phyloP scores from a whole-genome alignment of 2,888 invertebrate genomes.

The Drosophila cracens region DNA sequence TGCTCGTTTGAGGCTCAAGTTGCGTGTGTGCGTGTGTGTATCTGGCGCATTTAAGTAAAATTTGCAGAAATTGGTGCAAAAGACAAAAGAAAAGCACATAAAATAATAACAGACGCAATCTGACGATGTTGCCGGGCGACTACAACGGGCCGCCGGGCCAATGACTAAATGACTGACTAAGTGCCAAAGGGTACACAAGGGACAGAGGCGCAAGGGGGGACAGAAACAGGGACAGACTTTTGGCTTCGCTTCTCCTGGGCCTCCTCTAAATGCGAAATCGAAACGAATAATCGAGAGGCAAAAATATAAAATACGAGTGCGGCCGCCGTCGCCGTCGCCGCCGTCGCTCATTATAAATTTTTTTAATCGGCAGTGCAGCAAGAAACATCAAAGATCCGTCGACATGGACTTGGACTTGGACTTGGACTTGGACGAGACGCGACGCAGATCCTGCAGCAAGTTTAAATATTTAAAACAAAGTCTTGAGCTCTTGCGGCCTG shows the following conservation, averaged over 20 bases:
- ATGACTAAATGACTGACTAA: constrained; percentile 80
- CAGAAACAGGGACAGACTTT: constrained; percentile 16
- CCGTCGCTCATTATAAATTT: constrained; percentile 75
- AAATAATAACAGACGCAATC: constrained; percentile 80
- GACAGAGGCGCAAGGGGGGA: constrained; percentile 5
- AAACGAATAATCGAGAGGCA: constrained; percentile 73
- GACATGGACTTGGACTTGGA: constrained; percentile 40
- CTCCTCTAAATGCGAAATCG: constrained; percentile 72
- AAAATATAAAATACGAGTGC: constrained; percentile 79
- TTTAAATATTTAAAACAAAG: constrained; percentile 80
- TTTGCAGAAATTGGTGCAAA: constrained; percentile 81
- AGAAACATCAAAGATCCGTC: constrained; percentile 79
- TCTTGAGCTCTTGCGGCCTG: constrained; percentile 57
- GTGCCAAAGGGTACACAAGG: constrained; percentile 66
- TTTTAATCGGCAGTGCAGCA: constrained; percentile 74
- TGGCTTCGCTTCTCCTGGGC: constrained; percentile 13
- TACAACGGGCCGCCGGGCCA: constrained; percentile 61
- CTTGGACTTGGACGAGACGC: constrained; percentile 8
- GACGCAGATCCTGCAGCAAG: constrained; percentile 67
- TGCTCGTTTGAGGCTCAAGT: constrained; percentile 14
- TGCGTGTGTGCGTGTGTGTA: constrained; percentile 53
- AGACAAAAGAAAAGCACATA: constrained; percentile 79
- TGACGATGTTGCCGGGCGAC: constrained; percentile 46
- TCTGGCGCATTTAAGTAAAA: constrained; percentile 74
- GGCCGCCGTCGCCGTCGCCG: constrained; percentile 34